Base-by-base conservation (phyloP, 2,888 invertebrate species). In the Dryadula phaetusa region DNA sequence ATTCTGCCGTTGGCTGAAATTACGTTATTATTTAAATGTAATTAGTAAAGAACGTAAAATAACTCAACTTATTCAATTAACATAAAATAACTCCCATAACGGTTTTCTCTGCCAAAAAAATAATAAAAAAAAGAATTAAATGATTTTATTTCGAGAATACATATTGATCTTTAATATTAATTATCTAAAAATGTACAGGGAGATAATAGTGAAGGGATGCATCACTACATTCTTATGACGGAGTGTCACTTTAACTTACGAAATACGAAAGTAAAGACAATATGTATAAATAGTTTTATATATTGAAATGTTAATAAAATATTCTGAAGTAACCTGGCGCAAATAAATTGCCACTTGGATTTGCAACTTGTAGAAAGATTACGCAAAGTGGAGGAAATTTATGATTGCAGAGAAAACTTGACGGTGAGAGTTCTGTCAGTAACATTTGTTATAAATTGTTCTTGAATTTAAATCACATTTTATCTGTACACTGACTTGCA, bases 1-100 rank as follows among this genome's bases (percentile, higher is more conserved):
- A 99, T 80, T 99, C 99, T 90, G 95, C 84, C 92, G 83, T 83
- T 0, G 85, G 72, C 92, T 92, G 82, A 40, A 81, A 64, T 34
- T 25, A 12, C 6, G 12, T 18, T 49, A 25, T 32, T 32, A 40
- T 16, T 52, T n/a, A 49, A 0, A 49, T 22, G 28, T n/a, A 22
- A n/a, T n/a, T n/a, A n/a, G n/a, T n/a, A n/a, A n/a, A n/a, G n/a
- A n/a, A n/a, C n/a, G n/a, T n/a, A n/a, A n/a, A n/a, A n/a, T n/a
- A n/a, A n/a, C n/a, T n/a, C n/a, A n/a, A n/a, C n/a, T n/a, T n/a
- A n/a, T n/a, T n/a, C n/a, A n/a, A n/a, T n/a, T n/a, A n/a, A n/a
- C n/a, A n/a, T n/a, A n/a, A n/a, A n/a, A n/a, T n/a, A n/a, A n/a
- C n/a, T n/a, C n/a, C n/a, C n/a, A n/a, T n/a, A n/a, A n/a, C n/a